A percentile compares a stretch with the other conserved stretches of the same genome.
phyloP scores from a whole-genome alignment of 2,888 invertebrate genomes.

The Cerceris ruficornis region DNA sequence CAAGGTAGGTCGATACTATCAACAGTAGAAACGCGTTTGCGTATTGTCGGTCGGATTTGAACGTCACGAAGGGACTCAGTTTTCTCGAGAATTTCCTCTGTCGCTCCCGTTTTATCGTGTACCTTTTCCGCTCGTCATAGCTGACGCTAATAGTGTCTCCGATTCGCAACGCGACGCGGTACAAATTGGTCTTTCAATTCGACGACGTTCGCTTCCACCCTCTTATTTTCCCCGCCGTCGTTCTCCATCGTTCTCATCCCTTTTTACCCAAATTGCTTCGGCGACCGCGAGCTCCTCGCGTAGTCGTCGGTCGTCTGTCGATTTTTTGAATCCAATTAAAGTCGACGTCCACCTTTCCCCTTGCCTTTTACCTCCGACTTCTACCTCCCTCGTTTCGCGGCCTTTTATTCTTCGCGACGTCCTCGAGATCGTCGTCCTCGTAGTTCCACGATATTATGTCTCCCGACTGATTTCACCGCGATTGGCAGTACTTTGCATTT shows the following conservation, averaged over 20 bases:
- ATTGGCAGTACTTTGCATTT: constrained; percentile 15
- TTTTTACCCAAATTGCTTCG: constrained; percentile 56
- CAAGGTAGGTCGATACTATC: too few relatives aligned
- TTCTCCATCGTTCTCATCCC: constrained; percentile 30
- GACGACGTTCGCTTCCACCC: constrained; percentile 47
- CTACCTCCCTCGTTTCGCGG: background rate
- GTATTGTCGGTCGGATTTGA: background rate
- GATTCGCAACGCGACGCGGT: constrained; percentile 34
- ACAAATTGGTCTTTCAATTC: constrained; percentile 60
- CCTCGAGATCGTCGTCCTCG: constrained; percentile 1
- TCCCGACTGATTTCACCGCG: constrained; percentile 15
- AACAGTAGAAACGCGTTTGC: too few relatives aligned
- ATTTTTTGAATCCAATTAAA: constrained; percentile 60
- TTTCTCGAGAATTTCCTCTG: background rate
- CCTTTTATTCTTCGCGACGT: background rate
- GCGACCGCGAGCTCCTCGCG: constrained; percentile 39
- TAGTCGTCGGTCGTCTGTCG: constrained; percentile 54
- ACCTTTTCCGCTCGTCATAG: constrained; percentile 44
- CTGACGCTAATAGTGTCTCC: constrained; percentile 58
- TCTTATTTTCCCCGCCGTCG: constrained; percentile 31
- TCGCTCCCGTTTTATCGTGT: constrained; percentile 4
- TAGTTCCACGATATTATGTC: constrained; percentile 11
- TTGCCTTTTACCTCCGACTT: background rate
- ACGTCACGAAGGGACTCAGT: background rate
- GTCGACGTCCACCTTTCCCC: constrained; percentile 30